These are phyloP conservation scores for Pipra filicauda DNA, from an alignment of 2,113 vertebrate species.

Conservation along the genomic window DNA sequence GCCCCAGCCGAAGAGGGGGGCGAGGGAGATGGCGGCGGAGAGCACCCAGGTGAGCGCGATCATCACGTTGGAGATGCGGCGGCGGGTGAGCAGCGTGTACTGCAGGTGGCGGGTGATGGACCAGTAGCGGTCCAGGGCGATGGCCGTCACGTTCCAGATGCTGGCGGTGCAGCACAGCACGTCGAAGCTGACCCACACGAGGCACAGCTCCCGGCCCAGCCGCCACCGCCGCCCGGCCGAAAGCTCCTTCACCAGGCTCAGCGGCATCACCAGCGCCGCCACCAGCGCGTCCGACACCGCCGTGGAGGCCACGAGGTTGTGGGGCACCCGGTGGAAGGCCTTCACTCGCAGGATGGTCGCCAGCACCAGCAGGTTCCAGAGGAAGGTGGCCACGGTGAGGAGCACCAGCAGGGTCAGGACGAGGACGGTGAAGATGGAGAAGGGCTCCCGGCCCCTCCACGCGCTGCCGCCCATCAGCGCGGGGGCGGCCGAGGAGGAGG, in stretches of 20 bases:
- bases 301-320: conserved; percentile 94
- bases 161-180: conserved; percentile 96
- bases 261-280: conserved; percentile 91
- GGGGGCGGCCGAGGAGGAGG: not conserved
- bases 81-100: conserved; percentile 88
- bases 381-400: conserved; percentile 81
- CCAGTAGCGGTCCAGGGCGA: conserved; percentile 95
- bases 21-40: conserved; percentile 86
- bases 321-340: conserved; percentile 91
- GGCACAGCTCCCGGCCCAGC: conserved; percentile 87
- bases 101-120: conserved; percentile 90
- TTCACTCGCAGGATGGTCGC: conserved; percentile 89
- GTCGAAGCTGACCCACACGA: conserved; percentile 90
- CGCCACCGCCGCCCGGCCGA: conserved; percentile 82
- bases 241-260: conserved; percentile 90
- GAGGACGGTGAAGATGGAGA: conserved; percentile 84
- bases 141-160: conserved; percentile 96
- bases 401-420: conserved; percentile 82
- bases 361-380: conserved; percentile 93
- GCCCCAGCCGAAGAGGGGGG: conserved; percentile 89
- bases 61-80: conserved; percentile 88
- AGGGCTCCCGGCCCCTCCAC: conserved; percentile 44
- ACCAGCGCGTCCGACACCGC: conserved; percentile 92
- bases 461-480: not conserved
- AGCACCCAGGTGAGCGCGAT: conserved; percentile 89